These are phyloP conservation scores for Bolinopsis microptera DNA, from an alignment of 37 sponge, comb jelly and placozoan species.

Conservation along the genomic window DNA sequence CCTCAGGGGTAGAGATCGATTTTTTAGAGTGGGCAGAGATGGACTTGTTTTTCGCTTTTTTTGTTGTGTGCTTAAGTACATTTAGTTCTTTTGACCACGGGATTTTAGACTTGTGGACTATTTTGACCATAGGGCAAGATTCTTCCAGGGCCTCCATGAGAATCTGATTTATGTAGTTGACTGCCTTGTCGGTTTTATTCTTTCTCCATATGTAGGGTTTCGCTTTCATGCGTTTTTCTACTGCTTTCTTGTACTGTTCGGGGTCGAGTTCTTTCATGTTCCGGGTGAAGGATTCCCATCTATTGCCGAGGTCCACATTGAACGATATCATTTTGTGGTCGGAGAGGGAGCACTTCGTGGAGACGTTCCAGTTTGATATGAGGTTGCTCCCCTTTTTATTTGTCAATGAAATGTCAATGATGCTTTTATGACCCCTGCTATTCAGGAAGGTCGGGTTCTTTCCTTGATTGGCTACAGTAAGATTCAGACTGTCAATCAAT, in stretches of 20 bases:
- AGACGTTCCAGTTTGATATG: neutral
- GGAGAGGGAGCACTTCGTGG: neutral
- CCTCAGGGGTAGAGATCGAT: neutral
- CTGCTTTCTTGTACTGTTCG: neutral
- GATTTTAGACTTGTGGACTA: neutral
- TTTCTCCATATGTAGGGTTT: neutral
- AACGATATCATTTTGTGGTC: neutral
- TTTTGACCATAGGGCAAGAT: neutral
- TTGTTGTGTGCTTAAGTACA: neutral
- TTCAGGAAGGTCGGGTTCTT: neutral
- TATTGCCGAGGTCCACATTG: neutral
- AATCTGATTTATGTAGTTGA: neutral
- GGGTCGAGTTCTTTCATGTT: neutral
- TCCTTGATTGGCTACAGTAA: neutral
- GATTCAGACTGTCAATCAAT: neutral
- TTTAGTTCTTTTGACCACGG: neutral
- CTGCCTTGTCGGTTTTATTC: neutral
- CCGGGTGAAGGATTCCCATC: neutral
- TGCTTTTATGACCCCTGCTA: neutral
- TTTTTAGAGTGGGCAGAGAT: neutral
- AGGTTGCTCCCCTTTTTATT: neutral
- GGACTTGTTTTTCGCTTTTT: neutral
- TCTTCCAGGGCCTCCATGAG: neutral
- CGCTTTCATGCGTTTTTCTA: neutral
- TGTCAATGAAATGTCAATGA: neutral